These are phyloP conservation scores for Melanogrammus aeglefinus DNA, from an alignment of 2,797 vertebrate species.

Conservation along the genomic window DNA sequence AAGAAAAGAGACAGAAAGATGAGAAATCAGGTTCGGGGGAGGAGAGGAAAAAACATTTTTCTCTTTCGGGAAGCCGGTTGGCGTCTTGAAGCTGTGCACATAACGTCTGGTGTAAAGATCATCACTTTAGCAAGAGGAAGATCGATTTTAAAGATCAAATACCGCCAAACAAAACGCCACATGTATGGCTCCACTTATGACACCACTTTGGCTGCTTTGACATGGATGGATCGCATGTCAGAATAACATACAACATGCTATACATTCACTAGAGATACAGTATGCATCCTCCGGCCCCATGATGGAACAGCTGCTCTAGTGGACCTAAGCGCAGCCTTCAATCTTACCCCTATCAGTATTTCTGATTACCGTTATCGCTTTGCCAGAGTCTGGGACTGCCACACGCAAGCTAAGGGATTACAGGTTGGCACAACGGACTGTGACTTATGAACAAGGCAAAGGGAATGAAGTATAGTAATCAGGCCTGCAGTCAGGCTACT, in stretches of 20 bases:
- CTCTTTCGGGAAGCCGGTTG: neutral
- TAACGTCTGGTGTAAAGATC: neutral
- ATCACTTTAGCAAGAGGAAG: no score
- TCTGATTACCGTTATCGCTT: constrained; percentile 48
- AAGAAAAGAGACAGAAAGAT: constrained; percentile 36
- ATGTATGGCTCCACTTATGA: no score
- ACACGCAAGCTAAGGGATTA: constrained; percentile 37
- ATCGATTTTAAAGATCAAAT: no score
- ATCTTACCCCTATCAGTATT: constrained; percentile 43
- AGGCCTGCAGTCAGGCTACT: constrained; percentile 44
- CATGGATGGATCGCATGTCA: no score
- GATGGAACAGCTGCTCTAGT: constrained; percentile 41
- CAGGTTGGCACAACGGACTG: constrained; percentile 24
- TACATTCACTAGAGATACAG: no score
- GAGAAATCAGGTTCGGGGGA: constrained; percentile 36
- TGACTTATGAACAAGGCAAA: constrained; percentile 37
- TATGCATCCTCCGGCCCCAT: no score
- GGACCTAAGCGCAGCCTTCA: constrained; percentile 42
- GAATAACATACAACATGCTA: no score
- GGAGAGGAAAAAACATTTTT: constrained; percentile 31
- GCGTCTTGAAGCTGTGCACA: neutral
- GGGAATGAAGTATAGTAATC: constrained; percentile 47
- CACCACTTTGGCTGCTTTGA: no score
- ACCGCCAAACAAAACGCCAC: no score
- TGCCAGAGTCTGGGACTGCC: constrained; percentile 23